These are phyloP conservation scores for Danio jaintianensis DNA, from an alignment of 2,797 vertebrate genomes.

Conservation along the genomic window DNA sequence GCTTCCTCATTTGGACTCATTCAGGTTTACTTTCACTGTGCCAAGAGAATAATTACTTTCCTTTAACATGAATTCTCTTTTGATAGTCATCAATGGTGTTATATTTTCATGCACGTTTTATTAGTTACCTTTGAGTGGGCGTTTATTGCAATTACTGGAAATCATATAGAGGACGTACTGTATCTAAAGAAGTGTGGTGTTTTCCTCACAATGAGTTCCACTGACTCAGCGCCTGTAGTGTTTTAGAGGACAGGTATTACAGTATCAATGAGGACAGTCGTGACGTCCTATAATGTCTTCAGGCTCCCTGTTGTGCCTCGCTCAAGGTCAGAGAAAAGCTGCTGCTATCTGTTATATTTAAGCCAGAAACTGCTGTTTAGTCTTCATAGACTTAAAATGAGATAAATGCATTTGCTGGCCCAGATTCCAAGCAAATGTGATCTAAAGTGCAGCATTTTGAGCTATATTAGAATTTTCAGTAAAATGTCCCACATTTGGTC, in stretches of 20 bases:
- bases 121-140: not conserved
- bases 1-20: slow-evolving; percentile 56
- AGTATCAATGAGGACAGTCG: slow-evolving; percentile 27
- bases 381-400: slow-evolving; percentile 31
- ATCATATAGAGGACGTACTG: not conserved
- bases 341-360: slow-evolving; percentile 33
- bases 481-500: slow-evolving; percentile 23
- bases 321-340: slow-evolving; percentile 50
- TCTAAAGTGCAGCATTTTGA: not conserved
- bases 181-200: not conserved
- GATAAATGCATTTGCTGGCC: slow-evolving; percentile 25
- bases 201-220: not conserved
- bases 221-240: not conserved
- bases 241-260: slow-evolving; percentile 3
- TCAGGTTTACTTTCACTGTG: slow-evolving; percentile 33
- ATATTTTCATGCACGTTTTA: not conserved
- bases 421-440: not conserved
- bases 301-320: not conserved
- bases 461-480: slow-evolving; percentile 9
- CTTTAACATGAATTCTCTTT: not conserved
- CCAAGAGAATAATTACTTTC: slow-evolving; percentile 29
- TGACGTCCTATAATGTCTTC: slow-evolving; percentile 6
- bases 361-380: slow-evolving; percentile 54
- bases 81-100: not conserved
- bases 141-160: not conserved